Base-by-base conservation (phyloP, 2,113 vertebrate species). In the Austrofundulus limnaeus region DNA sequence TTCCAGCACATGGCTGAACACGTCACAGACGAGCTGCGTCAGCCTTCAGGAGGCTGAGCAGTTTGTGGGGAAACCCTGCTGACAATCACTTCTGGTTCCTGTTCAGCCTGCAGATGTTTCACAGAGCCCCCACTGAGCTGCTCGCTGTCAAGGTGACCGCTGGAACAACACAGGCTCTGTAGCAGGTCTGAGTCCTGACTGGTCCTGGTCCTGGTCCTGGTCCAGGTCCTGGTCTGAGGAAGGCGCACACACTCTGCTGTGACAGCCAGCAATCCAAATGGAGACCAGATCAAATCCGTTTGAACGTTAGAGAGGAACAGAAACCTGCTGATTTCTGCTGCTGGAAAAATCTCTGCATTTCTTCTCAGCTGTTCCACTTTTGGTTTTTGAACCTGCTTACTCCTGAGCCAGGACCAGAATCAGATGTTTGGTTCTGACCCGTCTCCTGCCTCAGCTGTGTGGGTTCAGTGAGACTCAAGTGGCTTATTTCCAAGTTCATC, bases 401-500 rank as follows among this genome's bases (percentile, higher is more conserved):
- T 10, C 5, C 31, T 34, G 31, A 34, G 52, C 0, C 23, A 17
- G 23, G 48, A 41, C 20, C 54, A 42, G 52, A 66, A 34, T 41
- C n/a, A 15, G n/a, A 23, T 38, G 8, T 54, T 46, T 31, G 50
- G 17, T 66, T 11, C 0, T 62, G 20, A 23, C 15, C 38, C 2
- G 2, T 56, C 55, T 70, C 51, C 38, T 61, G 78, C 37, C 61
- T 58, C 58, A 20, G 66, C 57, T 60, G 54, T 38, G 60, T 24
- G 47, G 39, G 45, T 75, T 58, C 47, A 19, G 14, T 48, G 62
- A 50, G 68, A 71, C 66, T 47, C 1, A 75, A 71, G 41, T 79
- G 72, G 50, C 53, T 73, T 54, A 66, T 75, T 59, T 76, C 59
- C 52, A 66, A 79, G 78, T 77, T 79, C 72, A 73, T n/a, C 11